Percentiles rank a stretch among this genome's conserved stretches.
Evolutionary conservation across 2,888 invertebrate genomes (phyloP).

Genomic region (Bombyx huttoni): DNA sequence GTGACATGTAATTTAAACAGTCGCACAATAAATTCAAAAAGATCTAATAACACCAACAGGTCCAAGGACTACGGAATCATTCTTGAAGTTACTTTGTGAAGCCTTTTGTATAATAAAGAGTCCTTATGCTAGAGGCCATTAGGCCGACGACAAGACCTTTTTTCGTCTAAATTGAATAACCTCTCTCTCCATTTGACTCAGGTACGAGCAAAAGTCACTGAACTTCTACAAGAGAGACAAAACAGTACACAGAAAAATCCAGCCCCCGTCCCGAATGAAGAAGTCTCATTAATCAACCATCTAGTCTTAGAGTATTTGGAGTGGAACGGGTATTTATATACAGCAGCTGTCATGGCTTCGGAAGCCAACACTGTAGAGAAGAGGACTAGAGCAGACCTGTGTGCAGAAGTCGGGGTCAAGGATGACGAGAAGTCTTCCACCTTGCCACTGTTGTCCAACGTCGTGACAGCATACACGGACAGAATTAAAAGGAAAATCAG

Average conservation of each 20-base stretch:
- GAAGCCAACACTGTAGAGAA: constrained; percentile 48
- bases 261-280: constrained; percentile 34
- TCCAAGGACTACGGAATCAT: too few species aligned
- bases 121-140: too few species aligned
- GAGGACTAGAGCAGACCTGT: constrained; percentile 34
- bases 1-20: too few species aligned
- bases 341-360: constrained; percentile 67
- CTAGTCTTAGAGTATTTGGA: constrained; percentile 77
- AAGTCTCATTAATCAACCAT: constrained; percentile 73
- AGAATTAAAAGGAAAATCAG: constrained; percentile 54
- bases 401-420: constrained; percentile 57
- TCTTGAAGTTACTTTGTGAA: too few species aligned
- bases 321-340: constrained; percentile 80
- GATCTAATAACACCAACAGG: too few species aligned
- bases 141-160: neutral
- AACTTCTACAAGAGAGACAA: constrained; percentile 42
- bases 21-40: too few species aligned
- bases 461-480: constrained; percentile 68
- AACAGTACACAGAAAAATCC: constrained; percentile 16
- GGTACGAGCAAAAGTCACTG: constrained; percentile 52
- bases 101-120: too few species aligned
- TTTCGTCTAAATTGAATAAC: too few species aligned
- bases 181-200: constrained; percentile 8
- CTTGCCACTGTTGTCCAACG: constrained; percentile 64
- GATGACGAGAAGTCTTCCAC: constrained; percentile 66